Conservation (phyloP, 1,140 invertebrate genomes). For the Geopemphigus sp. region DNA sequence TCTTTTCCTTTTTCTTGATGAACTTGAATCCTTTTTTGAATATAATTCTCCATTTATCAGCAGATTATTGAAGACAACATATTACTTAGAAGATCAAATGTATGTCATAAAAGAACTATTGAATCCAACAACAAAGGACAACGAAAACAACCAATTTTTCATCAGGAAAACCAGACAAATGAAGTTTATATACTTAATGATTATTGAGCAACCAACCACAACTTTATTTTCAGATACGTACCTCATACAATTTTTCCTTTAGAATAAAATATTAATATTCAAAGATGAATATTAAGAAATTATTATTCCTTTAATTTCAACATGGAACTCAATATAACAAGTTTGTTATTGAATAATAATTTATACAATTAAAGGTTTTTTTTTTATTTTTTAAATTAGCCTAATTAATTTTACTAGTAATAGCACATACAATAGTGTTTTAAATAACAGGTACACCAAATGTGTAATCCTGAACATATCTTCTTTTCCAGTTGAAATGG, state of each 20-base stretch:
- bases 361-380: neutral
- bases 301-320: neutral
- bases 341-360: neutral
- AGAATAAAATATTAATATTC: neutral
- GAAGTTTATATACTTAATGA: neutral
- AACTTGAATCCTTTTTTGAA: neutral
- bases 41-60: neutral
- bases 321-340: neutral
- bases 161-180: neutral
- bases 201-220: neutral
- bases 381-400: neutral
- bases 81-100: neutral
- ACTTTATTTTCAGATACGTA: slow-evolving; percentile 23
- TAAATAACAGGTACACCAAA: slow-evolving; percentile 44
- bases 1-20: neutral
- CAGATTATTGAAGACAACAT: neutral
- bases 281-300: neutral
- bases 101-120: neutral
- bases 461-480: slow-evolving; percentile 51
- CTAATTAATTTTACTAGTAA: slow-evolving; percentile 20
- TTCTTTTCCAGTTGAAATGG: neutral
- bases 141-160: slow-evolving; percentile 9
- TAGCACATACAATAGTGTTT: neutral
- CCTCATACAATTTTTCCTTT: slow-evolving; percentile 3
- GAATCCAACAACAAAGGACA: slow-evolving; percentile 25